A percentile compares a stretch with the other conserved stretches of the same genome.
Conservation (phyloP, 92 coral and sea anemone species). For the Epizoanthus stellaris region DNA sequence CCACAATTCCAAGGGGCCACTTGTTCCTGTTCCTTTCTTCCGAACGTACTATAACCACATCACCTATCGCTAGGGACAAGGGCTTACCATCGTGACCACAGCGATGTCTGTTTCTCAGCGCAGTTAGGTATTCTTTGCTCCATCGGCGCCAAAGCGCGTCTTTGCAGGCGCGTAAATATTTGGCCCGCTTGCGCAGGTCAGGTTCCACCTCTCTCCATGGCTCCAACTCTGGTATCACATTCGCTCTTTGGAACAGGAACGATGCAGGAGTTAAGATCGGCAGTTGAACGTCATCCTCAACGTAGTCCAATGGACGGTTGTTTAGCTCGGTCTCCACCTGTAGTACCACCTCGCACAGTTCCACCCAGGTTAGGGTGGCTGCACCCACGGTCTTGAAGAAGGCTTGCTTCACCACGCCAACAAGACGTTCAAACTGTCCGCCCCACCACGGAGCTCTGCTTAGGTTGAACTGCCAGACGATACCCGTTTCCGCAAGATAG, state of each 20-base stretch:
- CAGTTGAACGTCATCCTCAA: conserved; percentile 62
- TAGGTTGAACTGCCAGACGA: conserved; percentile 43
- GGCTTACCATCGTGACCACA: conserved; percentile 5
- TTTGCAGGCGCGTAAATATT: conserved; percentile 39
- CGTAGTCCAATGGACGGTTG: conserved; percentile 53
- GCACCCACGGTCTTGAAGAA: conserved; percentile 44
- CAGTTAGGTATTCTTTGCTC: conserved; percentile 47
- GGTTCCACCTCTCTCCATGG: conserved; percentile 16
- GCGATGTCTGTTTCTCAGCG: conserved; percentile 48
- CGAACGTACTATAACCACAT: neutral
- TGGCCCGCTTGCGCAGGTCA: conserved; percentile 55
- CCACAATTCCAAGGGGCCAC: conserved; percentile 4
- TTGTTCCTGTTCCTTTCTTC: neutral
- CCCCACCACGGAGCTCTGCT: conserved; percentile 60
- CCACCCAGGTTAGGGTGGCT: conserved; percentile 46
- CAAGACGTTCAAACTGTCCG: conserved; percentile 60
- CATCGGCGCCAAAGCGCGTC: conserved; percentile 62
- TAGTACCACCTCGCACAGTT: conserved; percentile 50
- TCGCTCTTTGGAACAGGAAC: conserved; percentile 25
- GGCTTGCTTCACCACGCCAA: conserved; percentile 45
- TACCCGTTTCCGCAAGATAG: conserved; percentile 37
- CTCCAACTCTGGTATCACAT: conserved; percentile 42
- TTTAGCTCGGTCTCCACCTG: conserved; percentile 53
- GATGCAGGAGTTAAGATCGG: conserved; percentile 52
- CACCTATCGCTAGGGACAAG: conserved; percentile 1